Percentiles rank a stretch among this genome's conserved stretches.
These are phyloP conservation scores for Eubucco bourcierii DNA, from an alignment of 2,113 vertebrate species.

Conservation along the genomic window DNA sequence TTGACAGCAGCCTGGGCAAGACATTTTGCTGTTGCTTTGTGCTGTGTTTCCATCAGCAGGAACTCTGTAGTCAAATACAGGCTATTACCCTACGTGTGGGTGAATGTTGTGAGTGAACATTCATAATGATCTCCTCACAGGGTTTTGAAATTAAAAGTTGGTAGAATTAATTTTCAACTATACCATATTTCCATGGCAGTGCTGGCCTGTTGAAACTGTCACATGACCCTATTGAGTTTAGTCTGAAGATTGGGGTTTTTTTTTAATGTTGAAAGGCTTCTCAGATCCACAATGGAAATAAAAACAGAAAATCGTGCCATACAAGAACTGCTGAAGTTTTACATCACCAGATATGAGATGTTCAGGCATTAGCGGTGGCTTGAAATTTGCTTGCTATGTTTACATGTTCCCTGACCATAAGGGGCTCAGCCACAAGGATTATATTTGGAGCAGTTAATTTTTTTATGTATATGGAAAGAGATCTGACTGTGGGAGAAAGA, in stretches of 20 bases:
- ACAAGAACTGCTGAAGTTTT: neutral
- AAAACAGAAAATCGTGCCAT: neutral
- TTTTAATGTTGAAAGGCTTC: neutral
- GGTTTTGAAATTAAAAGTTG: neutral
- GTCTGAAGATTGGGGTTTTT: neutral
- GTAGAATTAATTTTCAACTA: neutral
- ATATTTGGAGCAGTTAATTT: neutral
- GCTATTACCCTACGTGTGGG: neutral
- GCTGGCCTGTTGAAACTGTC: neutral
- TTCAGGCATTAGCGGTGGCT: neutral
- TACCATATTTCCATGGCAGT: neutral
- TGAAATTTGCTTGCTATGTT: neutral
- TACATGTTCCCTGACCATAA: neutral
- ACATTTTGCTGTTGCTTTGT: conserved; percentile 5
- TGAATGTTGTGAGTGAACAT: neutral
- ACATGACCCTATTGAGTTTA: neutral
- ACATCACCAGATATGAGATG: neutral
- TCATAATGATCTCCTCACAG: neutral
- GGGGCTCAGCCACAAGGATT: neutral
- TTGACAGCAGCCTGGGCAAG: neutral
- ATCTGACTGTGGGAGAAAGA: too few relatives aligned
- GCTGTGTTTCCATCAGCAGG: conserved; percentile 6
- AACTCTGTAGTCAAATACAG: neutral
- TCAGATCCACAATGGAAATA: neutral
- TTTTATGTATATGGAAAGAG: too few relatives aligned